A percentile compares a stretch with the other conserved stretches of the same genome.
These are phyloP conservation scores for Apis laboriosa DNA, from an alignment of 1,140 invertebrate genomes.

Conservation along the genomic window DNA sequence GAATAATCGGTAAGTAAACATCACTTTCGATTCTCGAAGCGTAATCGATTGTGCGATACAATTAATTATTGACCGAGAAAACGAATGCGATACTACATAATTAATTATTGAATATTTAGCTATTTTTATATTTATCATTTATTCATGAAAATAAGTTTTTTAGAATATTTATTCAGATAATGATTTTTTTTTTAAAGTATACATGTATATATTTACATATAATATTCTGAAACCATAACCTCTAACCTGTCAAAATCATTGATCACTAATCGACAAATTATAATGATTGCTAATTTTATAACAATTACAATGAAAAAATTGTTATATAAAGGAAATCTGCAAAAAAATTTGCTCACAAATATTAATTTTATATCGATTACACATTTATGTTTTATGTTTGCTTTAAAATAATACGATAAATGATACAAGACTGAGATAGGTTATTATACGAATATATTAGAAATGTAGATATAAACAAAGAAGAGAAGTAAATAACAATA, in stretches of 20 bases:
- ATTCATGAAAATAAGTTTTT: no score
- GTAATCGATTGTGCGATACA: not conserved
- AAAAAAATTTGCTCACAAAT: slow-evolving; percentile 15
- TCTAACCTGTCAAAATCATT: no score
- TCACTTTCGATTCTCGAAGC: not conserved
- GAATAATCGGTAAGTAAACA: not conserved
- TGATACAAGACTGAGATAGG: slow-evolving; percentile 24
- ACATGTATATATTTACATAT: no score
- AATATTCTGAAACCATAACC: no score
- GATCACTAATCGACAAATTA: no score
- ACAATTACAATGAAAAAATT: not conserved
- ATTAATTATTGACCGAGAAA: not conserved
- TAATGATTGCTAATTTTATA: slow-evolving; percentile 15
- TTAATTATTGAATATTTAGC: no score
- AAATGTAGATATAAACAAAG: not conserved
- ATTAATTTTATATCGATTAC: slow-evolving; percentile 1
- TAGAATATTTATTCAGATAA: no score
- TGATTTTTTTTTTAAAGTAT: no score
- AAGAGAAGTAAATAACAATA: slow-evolving; percentile 16
- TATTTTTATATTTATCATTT: not conserved
- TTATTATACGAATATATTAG: slow-evolving; percentile 20
- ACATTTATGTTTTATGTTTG: slow-evolving; percentile 22
- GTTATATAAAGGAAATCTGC: not conserved
- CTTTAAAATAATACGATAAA: slow-evolving; percentile 36
- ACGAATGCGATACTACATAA: no score